Conservation (phyloP, 2,797 vertebrate species). For the Dermochelys coriacea region DNA sequence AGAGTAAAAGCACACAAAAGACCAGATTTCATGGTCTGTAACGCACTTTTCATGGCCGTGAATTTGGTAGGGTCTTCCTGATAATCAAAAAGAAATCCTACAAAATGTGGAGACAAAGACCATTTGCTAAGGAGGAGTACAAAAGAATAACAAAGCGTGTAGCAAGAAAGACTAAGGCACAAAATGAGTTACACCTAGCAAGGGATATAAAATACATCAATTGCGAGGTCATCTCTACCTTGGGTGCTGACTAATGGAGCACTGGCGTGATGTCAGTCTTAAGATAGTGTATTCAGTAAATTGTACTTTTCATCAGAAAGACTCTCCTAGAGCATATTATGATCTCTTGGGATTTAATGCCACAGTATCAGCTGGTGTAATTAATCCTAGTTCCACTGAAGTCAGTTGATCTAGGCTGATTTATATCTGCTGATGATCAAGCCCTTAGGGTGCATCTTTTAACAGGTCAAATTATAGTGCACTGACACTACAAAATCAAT, state of each 20-base stretch:
- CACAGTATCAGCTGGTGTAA: background rate
- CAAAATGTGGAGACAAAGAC: background rate
- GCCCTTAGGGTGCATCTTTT: background rate
- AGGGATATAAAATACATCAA: background rate
- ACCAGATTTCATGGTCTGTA: no score
- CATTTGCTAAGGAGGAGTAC: background rate
- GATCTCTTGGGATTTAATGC: background rate
- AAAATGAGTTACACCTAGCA: background rate
- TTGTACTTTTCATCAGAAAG: background rate
- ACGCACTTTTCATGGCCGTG: no score
- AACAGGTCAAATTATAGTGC: background rate
- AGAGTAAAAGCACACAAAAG: no score
- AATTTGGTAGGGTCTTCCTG: no score
- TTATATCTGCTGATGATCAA: background rate
- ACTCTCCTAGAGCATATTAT: background rate
- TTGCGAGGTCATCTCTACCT: background rate
- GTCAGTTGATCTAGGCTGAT: background rate
- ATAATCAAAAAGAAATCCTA: background rate
- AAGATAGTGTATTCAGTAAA: no score
- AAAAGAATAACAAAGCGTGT: background rate
- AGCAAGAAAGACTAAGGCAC: background rate
- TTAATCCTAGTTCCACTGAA: background rate
- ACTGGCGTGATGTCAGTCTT: background rate
- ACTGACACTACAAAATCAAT: constrained; percentile 4
- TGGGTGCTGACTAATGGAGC: background rate